Base-by-base conservation (phyloP, 2,113 vertebrate genomes). In the Sinocyclocheilus grahami region DNA sequence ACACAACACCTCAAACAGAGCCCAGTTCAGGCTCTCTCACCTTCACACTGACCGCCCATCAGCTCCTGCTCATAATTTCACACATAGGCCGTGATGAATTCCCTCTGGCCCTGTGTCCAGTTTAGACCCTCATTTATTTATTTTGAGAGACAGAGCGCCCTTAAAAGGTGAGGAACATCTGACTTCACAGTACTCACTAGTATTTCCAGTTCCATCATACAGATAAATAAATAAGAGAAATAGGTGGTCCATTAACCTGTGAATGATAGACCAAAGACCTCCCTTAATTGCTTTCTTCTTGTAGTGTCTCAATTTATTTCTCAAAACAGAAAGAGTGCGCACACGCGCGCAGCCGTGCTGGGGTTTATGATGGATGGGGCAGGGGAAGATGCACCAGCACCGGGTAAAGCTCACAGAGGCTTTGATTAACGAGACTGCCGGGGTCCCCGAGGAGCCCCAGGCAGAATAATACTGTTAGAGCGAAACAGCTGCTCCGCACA, bases 281-380 rank as follows among this genome's bases (percentile, higher is more conserved):
- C 88, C 83, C 90, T 91, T 89, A 89, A 85, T 88, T 90, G 89
- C 90, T 91, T 89, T 90, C 90, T 93, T 90, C 90, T 91, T 90
- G 76, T 90, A 82, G 88, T 94, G 90, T 94, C 39, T 86, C 87
- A 90, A 24, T 1, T 90, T 92, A 92, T 93, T 91, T 92, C 91
- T 90, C 91, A 92, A 93, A 93, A 93, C 62, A 91, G 94, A 88
- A 87, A 93, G 91, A n/a, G 14, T 82, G 60, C 14, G 46, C 60
- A 67, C 46, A 79, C 55, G 33, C 55, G 46, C 33, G 20, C 16
- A 74, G 79, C 22, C 11, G 76, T 84, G 76, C 85, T 16, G 30
- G 77, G 82, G 90, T 94, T 95, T 94, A 95, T 95, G 95, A 96
- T 95, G 94, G 95, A 96, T 96, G 95, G 96, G 92, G 91, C 91